Base-by-base conservation (phyloP, 1,140 invertebrate species). In the Schlechtendalia chinensis region DNA sequence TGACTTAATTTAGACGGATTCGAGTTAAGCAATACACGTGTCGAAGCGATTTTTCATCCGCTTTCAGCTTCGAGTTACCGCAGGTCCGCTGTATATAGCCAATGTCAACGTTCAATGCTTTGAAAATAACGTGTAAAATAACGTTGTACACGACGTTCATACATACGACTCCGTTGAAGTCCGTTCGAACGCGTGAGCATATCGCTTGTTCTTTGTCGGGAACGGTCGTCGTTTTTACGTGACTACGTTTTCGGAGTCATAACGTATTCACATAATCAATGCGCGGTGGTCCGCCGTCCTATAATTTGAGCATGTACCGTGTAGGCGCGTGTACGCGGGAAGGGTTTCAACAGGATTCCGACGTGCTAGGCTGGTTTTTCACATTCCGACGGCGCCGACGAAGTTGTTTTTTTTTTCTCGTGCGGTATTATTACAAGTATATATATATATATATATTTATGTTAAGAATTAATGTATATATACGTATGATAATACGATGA, bases 311-410 rank as follows among this genome's bases (percentile, higher is more conserved):
- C 32, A n/a, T n/a, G 16, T 24, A 24, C 11, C 16, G 11, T 19
- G 29, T 0, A 63, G 5, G 24, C 8, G 8, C 8, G 8, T 39
- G 32, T 39, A 39, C 3, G 32, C 32, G 32, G 29, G 54, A 72
- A n/a, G 69, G 50, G 2, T 29, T 72, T 69, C 6, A 69, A 72
- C 27, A 54, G 10, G 17, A 69, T 29, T 71, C 6, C 16, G 53
- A 72, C 47, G 50, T 54, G 3, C 47, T 72, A 72, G 69, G 69
- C 69, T 16, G 47, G 69, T 72, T 72, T 69, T 72, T 54, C 19
- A 72, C 50, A 72, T 72, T 72, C 69, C 69, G 45, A n/a, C 22
- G 47, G 10, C 17, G 22, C 17, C 6, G 47, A n/a, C n/a, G n/a
- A n/a, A n/a, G n/a, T 17, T n/a, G 17, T 29, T 12, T 3, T 29